Evolutionary conservation across 2,113 vertebrate genomes (phyloP).

Genomic region (Barnardius zonarius): DNA sequence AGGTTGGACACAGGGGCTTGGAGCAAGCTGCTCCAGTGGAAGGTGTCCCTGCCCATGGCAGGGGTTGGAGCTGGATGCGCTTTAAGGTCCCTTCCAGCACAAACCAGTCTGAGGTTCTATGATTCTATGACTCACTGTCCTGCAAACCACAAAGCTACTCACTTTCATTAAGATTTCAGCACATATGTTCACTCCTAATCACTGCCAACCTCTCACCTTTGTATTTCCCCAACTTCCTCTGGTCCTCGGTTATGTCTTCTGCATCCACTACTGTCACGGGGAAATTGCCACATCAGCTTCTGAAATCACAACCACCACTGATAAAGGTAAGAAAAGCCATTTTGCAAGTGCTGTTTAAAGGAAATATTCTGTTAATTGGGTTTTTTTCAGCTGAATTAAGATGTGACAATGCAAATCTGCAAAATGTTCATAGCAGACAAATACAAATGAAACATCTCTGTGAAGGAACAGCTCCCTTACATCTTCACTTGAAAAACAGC

Average conservation of each 20-base stretch:
- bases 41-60: too few species aligned
- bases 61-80: too few species aligned
- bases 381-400: neutral
- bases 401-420: neutral
- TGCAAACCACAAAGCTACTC: neutral
- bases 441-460: neutral
- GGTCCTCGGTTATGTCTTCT: neutral
- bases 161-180: neutral
- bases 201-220: neutral
- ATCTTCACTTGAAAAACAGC: neutral
- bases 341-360: neutral
- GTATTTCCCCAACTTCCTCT: neutral
- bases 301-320: neutral
- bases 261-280: accelerated
- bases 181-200: neutral
- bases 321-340: neutral
- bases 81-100: neutral
- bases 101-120: neutral
- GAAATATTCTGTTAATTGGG: neutral
- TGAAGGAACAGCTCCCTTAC: neutral
- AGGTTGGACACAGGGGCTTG: too few species aligned
- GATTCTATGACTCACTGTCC: neutral
- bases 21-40: too few species aligned
- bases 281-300: neutral
- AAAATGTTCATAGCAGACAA: neutral